Evolutionary conservation across 37 sponge, comb jelly and placozoan species (phyloP).

Genomic region (Trichoplax adhaerens): DNA sequence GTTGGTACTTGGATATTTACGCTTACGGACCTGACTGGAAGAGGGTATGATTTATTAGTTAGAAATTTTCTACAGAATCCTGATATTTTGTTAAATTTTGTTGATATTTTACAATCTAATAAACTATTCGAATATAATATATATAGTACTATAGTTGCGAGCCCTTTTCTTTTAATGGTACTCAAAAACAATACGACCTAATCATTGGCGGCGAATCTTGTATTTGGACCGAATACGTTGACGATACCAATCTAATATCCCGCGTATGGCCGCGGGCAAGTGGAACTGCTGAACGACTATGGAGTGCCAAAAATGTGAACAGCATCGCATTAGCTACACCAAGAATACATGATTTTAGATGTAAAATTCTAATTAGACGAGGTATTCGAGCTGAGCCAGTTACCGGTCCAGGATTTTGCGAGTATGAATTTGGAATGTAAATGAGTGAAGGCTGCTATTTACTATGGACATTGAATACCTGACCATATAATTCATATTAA

Average conservation of each 20-base stretch:
- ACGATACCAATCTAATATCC: slow-evolving; percentile 69
- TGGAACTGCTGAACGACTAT: slow-evolving; percentile 76
- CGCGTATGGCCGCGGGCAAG: slow-evolving; percentile 62
- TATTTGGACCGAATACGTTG: slow-evolving; percentile 83
- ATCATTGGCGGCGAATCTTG: slow-evolving; percentile 81
- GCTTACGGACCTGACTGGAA: slow-evolving; percentile 59
- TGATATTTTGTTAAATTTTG: too few species aligned
- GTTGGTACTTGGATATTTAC: slow-evolving; percentile 86
- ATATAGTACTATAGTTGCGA: slow-evolving; percentile 37
- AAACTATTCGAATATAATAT: too few species aligned
- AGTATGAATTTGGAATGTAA: too few species aligned
- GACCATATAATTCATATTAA: too few species aligned
- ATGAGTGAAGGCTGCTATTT: too few species aligned
- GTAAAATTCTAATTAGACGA: too few species aligned
- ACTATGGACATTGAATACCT: too few species aligned
- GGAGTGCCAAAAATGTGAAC: slow-evolving; percentile 46
- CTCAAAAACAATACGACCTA: slow-evolving; percentile 39
- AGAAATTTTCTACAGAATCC: too few species aligned
- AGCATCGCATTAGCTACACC: neutral
- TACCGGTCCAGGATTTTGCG: too few species aligned
- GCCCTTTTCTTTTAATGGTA: slow-evolving; percentile 39
- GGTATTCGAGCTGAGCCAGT: too few species aligned
- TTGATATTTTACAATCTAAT: too few species aligned
- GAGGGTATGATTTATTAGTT: neutral
- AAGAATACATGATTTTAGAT: too few species aligned